Conservation (phyloP, 2,888 invertebrate genomes). For the Yponomeuta malinellus region DNA sequence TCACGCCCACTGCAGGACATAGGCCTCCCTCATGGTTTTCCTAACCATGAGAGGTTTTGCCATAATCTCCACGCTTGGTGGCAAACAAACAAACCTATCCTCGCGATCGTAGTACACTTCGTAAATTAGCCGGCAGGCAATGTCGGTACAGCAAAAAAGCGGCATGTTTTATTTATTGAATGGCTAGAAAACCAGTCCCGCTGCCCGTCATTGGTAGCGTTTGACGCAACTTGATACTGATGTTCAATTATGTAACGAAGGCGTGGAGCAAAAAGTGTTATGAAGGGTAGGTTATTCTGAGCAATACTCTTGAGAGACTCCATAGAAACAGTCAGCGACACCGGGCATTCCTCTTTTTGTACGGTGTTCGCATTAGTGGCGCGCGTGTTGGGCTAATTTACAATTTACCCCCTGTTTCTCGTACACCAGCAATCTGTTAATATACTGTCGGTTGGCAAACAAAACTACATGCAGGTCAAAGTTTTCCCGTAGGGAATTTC, state of each 20-base stretch:
- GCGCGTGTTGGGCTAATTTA: no score
- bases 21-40: no score
- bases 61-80: background rate
- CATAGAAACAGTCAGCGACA: no score
- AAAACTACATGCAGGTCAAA: no score
- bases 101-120: background rate
- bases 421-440: no score
- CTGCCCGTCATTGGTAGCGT: conserved; percentile 17
- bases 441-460: no score
- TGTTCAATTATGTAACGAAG: conserved; percentile 1
- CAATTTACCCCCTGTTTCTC: no score
- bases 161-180: conserved; percentile 32
- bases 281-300: background rate
- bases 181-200: conserved; percentile 34
- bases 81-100: background rate
- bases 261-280: background rate
- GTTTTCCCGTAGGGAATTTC: no score
- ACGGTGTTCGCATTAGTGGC: no score
- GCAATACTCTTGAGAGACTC: background rate
- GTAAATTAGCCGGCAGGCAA: background rate
- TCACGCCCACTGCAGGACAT: no score
- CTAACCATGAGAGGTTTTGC: no score
- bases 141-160: conserved; percentile 25
- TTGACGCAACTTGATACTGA: conserved; percentile 15
- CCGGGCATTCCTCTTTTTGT: no score